Evolutionary conservation across 2,888 invertebrate species (phyloP).

Genomic region (Lycocerus yunnanus): DNA sequence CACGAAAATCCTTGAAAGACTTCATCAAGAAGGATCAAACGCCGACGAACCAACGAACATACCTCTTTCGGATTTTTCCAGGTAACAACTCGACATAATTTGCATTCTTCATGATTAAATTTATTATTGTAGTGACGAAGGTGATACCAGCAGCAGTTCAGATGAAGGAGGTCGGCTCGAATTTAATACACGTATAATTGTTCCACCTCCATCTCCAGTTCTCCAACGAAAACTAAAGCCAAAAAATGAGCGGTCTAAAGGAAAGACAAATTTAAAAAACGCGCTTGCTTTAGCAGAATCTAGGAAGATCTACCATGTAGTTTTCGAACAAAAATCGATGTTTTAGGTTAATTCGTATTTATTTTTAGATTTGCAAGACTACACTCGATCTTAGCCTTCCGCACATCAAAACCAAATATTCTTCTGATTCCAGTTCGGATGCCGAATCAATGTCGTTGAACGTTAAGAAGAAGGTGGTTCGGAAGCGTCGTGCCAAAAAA

Average conservation of each 20-base stretch:
- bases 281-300: neutral
- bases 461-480: conserved; percentile 16
- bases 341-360: neutral
- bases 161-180: conserved; percentile 62
- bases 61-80: conserved; percentile 84
- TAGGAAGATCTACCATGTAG: neutral
- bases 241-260: conserved; percentile 41
- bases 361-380: conserved; percentile 61
- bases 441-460: conserved; percentile 16
- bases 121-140: conserved; percentile 70
- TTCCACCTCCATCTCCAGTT: conserved; percentile 75
- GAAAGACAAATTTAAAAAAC: conserved; percentile 26
- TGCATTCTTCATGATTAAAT: neutral
- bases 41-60: conserved; percentile 89
- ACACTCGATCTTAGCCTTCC: conserved; percentile 58
- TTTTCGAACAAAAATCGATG: neutral
- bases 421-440: conserved; percentile 33
- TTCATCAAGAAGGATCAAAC: conserved; percentile 82
- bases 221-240: conserved; percentile 55
- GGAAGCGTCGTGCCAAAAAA: conserved; percentile 11
- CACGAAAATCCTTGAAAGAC: conserved; percentile 77
- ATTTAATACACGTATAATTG: conserved; percentile 56
- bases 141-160: conserved; percentile 74
- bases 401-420: conserved; percentile 38
- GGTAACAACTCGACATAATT: conserved; percentile 59